A percentile compares a stretch with the other conserved stretches of the same genome.
Conservation (phyloP, 1,140 invertebrate species). For the Ditylenchus dipsaci region DNA sequence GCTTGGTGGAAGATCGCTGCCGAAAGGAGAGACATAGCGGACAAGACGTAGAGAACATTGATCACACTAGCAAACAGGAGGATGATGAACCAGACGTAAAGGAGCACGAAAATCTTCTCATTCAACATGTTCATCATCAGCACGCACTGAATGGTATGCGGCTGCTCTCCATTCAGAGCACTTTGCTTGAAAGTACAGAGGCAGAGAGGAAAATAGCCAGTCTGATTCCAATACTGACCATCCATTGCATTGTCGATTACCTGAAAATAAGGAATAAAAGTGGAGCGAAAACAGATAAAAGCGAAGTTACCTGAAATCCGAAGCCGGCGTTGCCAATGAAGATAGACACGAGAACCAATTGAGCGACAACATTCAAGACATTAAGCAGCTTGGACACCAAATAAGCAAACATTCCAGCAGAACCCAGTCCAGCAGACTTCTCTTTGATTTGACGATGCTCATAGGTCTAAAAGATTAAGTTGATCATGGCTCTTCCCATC, state of each 20-base stretch:
- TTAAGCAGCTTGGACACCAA: slow-evolving; percentile 1
- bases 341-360: background rate
- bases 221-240: background rate
- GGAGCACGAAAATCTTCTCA: background rate
- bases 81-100: slow-evolving; percentile 8
- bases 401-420: background rate
- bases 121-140: slow-evolving; percentile 10
- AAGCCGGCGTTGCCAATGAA: background rate
- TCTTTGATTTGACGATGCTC: background rate
- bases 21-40: background rate
- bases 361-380: background rate
- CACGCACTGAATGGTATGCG: background rate
- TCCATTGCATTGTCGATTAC: slow-evolving; percentile 1
- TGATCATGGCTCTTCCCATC: too few species aligned
- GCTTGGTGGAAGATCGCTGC: background rate
- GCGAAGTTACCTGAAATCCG: background rate
- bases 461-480: background rate
- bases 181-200: slow-evolving; percentile 4
- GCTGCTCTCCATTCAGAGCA: background rate
- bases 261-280: background rate
- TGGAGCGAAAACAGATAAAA: background rate
- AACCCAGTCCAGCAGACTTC: background rate
- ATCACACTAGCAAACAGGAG: background rate
- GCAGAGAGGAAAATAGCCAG: background rate
- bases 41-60: background rate